These are phyloP conservation scores for Drosophila neonasuta DNA, from an alignment of 2,888 invertebrate genomes.

Conservation along the genomic window DNA sequence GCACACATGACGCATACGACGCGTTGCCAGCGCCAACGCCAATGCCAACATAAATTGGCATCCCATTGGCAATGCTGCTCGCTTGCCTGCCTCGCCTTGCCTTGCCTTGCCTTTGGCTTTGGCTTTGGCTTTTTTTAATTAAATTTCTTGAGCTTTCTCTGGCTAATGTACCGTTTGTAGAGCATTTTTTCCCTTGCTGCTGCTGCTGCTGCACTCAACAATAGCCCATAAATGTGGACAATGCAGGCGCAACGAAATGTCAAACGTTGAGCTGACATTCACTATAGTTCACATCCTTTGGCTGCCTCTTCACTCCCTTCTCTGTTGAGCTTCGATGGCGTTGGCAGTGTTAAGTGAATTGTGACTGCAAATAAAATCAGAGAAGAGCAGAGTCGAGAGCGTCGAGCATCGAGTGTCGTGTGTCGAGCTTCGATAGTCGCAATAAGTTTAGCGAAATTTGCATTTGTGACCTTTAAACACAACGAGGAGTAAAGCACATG, in stretches of 20 bases:
- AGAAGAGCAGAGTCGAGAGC: conserved; percentile 13
- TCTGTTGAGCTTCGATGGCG: conserved; percentile 24
- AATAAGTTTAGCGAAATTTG: conserved; percentile 11
- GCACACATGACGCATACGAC: conserved; percentile 34
- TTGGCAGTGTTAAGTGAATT: conserved; percentile 47
- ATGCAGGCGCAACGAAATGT: conserved; percentile 6
- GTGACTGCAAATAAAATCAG: conserved; percentile 52
- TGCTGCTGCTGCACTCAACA: conserved; percentile 13
- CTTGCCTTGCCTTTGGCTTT: conserved; percentile 22
- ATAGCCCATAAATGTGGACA: conserved; percentile 36
- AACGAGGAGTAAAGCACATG: background rate
- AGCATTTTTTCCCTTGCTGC: no score
- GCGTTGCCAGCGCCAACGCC: conserved; percentile 20
- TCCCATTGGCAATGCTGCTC: conserved; percentile 49
- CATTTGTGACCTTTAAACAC: conserved; percentile 15
- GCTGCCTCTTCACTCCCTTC: background rate
- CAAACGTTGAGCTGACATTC: conserved; percentile 8
- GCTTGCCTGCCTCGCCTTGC: conserved; percentile 9
- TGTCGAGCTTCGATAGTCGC: conserved; percentile 1
- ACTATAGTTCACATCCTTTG: background rate
- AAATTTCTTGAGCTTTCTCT: conserved; percentile 45
- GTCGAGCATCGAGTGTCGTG: background rate
- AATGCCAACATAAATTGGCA: conserved; percentile 64
- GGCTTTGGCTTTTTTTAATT: conserved; percentile 39
- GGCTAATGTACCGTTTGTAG: conserved; percentile 40